phyloP scores from a whole-genome alignment of 1,140 invertebrate species.

The Diploscapter pachys region DNA sequence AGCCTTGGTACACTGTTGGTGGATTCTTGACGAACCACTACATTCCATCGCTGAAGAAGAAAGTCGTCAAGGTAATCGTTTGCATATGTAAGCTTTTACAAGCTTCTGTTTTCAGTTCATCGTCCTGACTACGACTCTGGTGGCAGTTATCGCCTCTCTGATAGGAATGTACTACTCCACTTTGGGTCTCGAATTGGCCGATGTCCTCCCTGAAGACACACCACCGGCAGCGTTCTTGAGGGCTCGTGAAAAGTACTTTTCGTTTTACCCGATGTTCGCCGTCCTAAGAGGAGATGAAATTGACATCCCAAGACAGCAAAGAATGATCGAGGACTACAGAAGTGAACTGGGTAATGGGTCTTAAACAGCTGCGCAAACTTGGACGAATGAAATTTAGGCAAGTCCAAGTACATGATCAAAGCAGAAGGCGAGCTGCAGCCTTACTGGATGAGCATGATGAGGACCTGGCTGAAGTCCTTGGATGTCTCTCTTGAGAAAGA shows the following conservation, averaged over 20 bases:
- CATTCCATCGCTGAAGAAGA: constrained; percentile 66
- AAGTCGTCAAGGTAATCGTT: constrained; percentile 71
- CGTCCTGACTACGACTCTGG: constrained; percentile 68
- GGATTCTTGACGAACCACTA: constrained; percentile 62
- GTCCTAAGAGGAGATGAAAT: constrained; percentile 83
- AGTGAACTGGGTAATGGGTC: constrained; percentile 69
- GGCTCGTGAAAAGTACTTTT: constrained; percentile 86
- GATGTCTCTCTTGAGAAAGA: constrained; percentile 48
- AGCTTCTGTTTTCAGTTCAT: constrained; percentile 62
- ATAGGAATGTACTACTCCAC: constrained; percentile 70
- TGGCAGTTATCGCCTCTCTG: constrained; percentile 66
- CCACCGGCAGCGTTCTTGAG: constrained; percentile 83
- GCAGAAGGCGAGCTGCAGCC: constrained; percentile 50
- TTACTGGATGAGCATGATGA: constrained; percentile 53
- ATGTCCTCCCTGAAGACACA: constrained; percentile 85
- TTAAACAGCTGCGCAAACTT: background rate
- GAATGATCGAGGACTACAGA: constrained; percentile 86
- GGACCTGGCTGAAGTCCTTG: constrained; percentile 48
- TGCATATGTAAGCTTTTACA: background rate
- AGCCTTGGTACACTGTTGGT: constrained; percentile 50
- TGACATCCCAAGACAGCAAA: constrained; percentile 92
- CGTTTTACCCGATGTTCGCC: constrained; percentile 94
- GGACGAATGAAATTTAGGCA: constrained; percentile 23
- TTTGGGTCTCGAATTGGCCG: constrained; percentile 82
- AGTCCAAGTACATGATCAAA: constrained; percentile 58